Base-by-base conservation (phyloP, 2,113 vertebrate genomes). In the Etheostoma cragini region DNA sequence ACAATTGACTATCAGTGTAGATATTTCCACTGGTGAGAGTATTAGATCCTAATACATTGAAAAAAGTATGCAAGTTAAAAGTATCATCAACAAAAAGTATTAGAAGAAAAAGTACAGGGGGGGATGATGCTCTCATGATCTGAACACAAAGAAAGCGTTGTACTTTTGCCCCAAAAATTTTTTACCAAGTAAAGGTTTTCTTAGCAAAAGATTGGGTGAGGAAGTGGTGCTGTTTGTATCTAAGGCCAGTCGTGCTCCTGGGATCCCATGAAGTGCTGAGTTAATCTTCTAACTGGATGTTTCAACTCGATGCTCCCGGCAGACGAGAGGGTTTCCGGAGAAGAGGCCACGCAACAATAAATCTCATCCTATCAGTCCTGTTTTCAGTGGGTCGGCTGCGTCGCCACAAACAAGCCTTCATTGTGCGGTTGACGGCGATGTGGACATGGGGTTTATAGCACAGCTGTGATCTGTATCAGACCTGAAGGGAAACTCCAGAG, bases 401-500 rank as follows among this genome's bases (percentile, higher is more conserved):
- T 71, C 2, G 66, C 78, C 72, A 88, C 87, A 87, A 91, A 87
- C 83, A 62, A 60, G 33, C 35, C 85, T 88, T 75, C 76, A 91
- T 91, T 88, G 83, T 90, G 63, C 45, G n/a, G 64, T 65, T n/a
- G 64, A 67, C 52, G 8, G 69, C 56, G 76, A 87, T 89, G 57
- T 63, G 74, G 74, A 89, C 71, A 69, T 78, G 63, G 74, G 72
- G 76, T 94, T 93, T 92, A 92, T 83, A 68, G 81, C 73, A 30
- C 83, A 80, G 66, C 72, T 80, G 89, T 86, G 94, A 93, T 93
- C 79, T 24, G 65, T 92, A 93, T 93, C 93, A 93, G 89, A 93
- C 77, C 17, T 68, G 22, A 65, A 35, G 63, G 68, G 72, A 74
- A 66, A 54, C 33, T 80, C 38, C 63, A 60, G 33, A 45, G 24